Evolutionary conservation across 2,113 vertebrate species (phyloP).

Genomic region (Sprattus sprattus): DNA sequence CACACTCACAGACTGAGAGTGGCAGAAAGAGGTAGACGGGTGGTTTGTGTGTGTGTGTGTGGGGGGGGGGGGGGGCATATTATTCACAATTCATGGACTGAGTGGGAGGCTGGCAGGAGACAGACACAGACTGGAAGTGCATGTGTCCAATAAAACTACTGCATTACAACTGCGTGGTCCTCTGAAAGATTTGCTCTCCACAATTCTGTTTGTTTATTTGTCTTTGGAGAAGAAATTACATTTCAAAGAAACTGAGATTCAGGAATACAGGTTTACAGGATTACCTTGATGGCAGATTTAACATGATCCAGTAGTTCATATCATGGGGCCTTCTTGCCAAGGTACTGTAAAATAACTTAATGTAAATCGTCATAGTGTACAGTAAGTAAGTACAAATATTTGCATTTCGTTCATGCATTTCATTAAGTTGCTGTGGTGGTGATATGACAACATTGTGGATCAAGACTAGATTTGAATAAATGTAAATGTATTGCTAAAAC

Average conservation of each 20-base stretch:
- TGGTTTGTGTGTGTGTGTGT: conserved; percentile 38
- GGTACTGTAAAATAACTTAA: background rate
- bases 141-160: conserved; percentile 25
- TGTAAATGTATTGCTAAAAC: background rate
- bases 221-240: background rate
- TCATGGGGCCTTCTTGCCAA: background rate
- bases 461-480: background rate
- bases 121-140: conserved; percentile 60
- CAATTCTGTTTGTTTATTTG: background rate
- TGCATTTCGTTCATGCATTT: background rate
- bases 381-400: background rate
- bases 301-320: background rate
- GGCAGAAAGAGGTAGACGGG: background rate
- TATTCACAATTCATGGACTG: conserved; percentile 69
- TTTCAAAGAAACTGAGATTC: background rate
- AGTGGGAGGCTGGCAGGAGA: conserved; percentile 63
- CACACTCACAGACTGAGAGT: no score
- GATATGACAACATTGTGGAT: background rate
- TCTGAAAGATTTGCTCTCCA: background rate
- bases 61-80: conserved; percentile 47
- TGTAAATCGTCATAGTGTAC: background rate
- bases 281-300: background rate
- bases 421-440: background rate
- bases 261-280: background rate
- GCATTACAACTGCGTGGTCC: background rate